Percentiles rank a stretch among this genome's conserved stretches.
Conservation (phyloP, 2,888 invertebrate species). For the Erebia ligea region DNA sequence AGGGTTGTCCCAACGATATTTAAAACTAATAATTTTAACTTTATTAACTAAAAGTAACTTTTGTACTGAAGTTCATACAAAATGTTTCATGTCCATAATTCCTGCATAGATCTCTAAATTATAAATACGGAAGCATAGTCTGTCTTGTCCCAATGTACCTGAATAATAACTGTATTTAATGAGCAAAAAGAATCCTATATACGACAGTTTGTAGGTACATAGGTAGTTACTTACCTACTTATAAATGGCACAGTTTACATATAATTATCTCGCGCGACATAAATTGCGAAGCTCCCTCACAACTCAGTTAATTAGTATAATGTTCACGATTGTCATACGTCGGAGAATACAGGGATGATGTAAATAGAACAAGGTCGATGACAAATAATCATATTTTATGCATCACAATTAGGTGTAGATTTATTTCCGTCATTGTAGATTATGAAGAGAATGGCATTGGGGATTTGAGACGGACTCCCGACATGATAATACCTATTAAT, state of each 20-base stretch:
- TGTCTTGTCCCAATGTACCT: not conserved
- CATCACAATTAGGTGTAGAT: slow-evolving; percentile 1
- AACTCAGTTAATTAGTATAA: slow-evolving; percentile 36
- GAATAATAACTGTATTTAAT: not conserved
- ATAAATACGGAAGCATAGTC: no score
- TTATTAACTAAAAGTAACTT: no score
- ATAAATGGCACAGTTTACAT: slow-evolving; percentile 34
- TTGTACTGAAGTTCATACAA: no score
- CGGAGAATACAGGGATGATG: slow-evolving; percentile 10
- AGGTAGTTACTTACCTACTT: not conserved
- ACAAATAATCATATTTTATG: slow-evolving; percentile 20
- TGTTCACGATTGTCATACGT: slow-evolving; percentile 20
- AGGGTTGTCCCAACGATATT: no score
- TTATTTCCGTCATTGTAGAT: not conserved
- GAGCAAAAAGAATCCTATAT: slow-evolving; percentile 5
- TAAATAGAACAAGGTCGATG: slow-evolving; percentile 18
- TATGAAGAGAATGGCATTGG: not conserved
- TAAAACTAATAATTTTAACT: no score
- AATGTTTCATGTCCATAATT: no score
- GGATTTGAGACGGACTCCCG: not conserved
- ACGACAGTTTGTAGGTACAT: not conserved
- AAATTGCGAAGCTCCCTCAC: slow-evolving; percentile 28
- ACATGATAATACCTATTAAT: no score
- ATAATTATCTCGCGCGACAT: slow-evolving; percentile 32
- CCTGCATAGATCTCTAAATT: no score